A percentile compares a stretch with the other conserved stretches of the same genome.
Conservation (phyloP, 2,797 vertebrate genomes). For the Amblyopsis hoosieri region DNA sequence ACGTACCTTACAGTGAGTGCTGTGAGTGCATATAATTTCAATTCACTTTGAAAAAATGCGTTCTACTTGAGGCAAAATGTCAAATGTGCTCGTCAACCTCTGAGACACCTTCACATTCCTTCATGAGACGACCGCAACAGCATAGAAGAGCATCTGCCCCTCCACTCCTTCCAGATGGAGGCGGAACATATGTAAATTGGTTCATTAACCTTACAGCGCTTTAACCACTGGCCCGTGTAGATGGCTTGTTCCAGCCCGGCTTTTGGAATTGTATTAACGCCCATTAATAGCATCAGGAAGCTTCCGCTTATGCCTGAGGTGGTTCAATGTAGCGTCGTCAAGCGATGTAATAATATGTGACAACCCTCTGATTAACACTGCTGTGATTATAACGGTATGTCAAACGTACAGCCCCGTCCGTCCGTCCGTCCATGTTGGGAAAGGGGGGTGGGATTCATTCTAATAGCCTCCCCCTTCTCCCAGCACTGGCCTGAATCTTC, state of each 20-base stretch:
- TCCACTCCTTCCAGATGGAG: conserved; percentile 70
- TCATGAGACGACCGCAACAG: conserved; percentile 42
- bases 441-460: no score
- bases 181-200: conserved; percentile 77
- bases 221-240: conserved; percentile 71
- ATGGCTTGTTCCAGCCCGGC: conserved; percentile 65
- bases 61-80: conserved; percentile 36
- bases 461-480: conserved; percentile 14
- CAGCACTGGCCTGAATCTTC: conserved; percentile 44
- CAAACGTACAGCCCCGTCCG: conserved; percentile 29
- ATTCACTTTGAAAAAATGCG: conserved; percentile 12
- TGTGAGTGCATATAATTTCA: conserved; percentile 16
- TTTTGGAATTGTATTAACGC: conserved; percentile 77
- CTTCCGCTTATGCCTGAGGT: conserved; percentile 71
- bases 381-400: conserved; percentile 73
- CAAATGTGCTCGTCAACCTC: conserved; percentile 46
- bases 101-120: conserved; percentile 55
- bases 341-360: conserved; percentile 76
- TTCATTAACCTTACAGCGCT: conserved; percentile 81
- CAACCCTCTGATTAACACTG: conserved; percentile 77
- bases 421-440: neutral
- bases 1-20: conserved; percentile 7
- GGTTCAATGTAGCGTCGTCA: conserved; percentile 68
- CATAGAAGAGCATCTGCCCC: conserved; percentile 64
- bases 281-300: conserved; percentile 74